phyloP scores from a whole-genome alignment of 2,888 invertebrate genomes.

The Erebia epiphron region DNA sequence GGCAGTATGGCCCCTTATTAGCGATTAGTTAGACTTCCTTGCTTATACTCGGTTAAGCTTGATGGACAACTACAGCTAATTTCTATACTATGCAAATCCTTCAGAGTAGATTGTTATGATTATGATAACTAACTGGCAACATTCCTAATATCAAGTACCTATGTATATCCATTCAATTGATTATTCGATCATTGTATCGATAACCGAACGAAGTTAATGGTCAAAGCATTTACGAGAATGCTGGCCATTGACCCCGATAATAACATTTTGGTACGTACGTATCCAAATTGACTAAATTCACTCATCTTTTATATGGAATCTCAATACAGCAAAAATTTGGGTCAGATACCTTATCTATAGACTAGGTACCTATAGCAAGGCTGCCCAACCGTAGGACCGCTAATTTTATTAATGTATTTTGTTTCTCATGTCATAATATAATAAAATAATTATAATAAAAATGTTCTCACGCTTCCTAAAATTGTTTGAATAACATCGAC shows the following conservation, averaged over 20 bases:
- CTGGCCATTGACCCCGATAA: conserved; percentile 15
- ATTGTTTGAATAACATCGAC: conserved; percentile 29
- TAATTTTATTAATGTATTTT: too few species aligned
- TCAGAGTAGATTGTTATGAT: background rate
- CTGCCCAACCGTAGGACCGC: too few species aligned
- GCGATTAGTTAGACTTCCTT: background rate
- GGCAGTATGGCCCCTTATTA: too few species aligned
- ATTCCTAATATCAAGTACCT: conserved; percentile 6
- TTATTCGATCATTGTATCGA: conserved; percentile 15
- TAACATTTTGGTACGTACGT: conserved; percentile 2
- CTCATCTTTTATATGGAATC: conserved; percentile 17
- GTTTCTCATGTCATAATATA: too few species aligned
- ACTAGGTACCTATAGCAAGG: conserved; percentile 2
- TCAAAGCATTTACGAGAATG: conserved; percentile 13
- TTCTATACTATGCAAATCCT: background rate
- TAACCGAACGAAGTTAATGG: conserved; percentile 16
- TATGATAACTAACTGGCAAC: background rate
- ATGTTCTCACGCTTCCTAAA: conserved; percentile 7
- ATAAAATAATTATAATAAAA: background rate
- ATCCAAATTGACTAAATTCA: background rate
- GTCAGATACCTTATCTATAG: conserved; percentile 25
- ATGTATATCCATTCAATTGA: background rate
- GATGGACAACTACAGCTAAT: background rate
- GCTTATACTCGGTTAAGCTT: background rate
- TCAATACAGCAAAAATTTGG: conserved; percentile 1